Conservation (phyloP, 2,113 vertebrate species). For the Percina caprodes region DNA sequence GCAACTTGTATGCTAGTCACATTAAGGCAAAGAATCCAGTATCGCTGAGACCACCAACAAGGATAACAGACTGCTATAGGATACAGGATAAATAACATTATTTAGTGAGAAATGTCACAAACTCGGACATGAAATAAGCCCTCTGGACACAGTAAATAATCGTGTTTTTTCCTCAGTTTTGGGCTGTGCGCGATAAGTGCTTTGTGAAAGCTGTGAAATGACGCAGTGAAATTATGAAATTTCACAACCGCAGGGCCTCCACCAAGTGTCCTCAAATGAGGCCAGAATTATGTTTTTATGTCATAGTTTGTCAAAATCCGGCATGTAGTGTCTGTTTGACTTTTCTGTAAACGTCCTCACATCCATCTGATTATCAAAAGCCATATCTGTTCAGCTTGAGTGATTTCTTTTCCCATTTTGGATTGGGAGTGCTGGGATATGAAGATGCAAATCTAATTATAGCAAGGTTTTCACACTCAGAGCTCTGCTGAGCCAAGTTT, state of each 20-base stretch:
- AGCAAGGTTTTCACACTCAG: slow-evolving; percentile 41
- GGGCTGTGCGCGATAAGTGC: neutral
- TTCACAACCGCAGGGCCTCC: neutral
- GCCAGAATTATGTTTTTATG: neutral
- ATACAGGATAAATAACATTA: too few relatives aligned
- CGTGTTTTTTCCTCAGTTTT: slow-evolving; percentile 11
- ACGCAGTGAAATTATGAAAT: neutral
- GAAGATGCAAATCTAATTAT: slow-evolving; percentile 38
- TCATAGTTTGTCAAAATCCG: neutral
- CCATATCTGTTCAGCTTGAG: neutral
- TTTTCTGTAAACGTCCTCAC: too few relatives aligned
- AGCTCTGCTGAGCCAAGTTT: slow-evolving; percentile 40
- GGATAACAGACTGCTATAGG: too few relatives aligned
- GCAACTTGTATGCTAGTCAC: slow-evolving; percentile 6
- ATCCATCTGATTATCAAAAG: neutral
- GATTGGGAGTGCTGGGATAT: neutral
- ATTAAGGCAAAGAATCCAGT: neutral
- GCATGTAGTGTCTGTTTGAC: neutral
- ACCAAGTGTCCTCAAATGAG: neutral
- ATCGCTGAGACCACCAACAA: slow-evolving; percentile 14
- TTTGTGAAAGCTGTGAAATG: slow-evolving; percentile 4
- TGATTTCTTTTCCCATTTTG: neutral
- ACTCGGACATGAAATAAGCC: slow-evolving; percentile 16
- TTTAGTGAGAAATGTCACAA: slow-evolving; percentile 23
- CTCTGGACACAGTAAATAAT: slow-evolving; percentile 36